These are phyloP conservation scores for Eristalis intricaria DNA, from an alignment of 2,888 invertebrate genomes.

Conservation along the genomic window DNA sequence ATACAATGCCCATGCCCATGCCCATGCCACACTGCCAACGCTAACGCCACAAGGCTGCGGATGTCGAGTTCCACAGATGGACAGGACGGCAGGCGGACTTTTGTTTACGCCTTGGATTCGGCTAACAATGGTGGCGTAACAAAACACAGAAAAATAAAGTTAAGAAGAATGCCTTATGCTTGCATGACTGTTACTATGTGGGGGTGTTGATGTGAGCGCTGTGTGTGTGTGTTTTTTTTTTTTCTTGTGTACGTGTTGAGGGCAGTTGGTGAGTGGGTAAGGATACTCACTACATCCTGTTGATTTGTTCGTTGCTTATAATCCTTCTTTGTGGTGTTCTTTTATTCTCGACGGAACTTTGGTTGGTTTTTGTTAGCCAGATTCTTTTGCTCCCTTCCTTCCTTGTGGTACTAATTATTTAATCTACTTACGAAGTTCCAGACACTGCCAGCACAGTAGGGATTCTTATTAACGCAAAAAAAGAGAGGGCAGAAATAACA, in stretches of 20 bases:
- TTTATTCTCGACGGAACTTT: conserved; percentile 34
- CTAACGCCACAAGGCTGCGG: conserved; percentile 35
- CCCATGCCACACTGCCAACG: not conserved
- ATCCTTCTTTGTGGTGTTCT: conserved; percentile 40
- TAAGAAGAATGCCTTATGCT: conserved; percentile 2
- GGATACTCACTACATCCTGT: conserved; percentile 40
- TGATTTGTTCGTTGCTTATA: conserved; percentile 31
- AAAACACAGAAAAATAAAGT: conserved; percentile 30
- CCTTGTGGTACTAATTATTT: conserved; percentile 58
- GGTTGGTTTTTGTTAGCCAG: conserved; percentile 28
- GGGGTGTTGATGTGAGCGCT: not conserved
- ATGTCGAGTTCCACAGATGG: conserved; percentile 36
- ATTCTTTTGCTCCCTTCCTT: conserved; percentile 23
- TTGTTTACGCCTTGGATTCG: conserved; percentile 50
- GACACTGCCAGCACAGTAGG: conserved; percentile 39
- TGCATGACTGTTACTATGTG: not conserved
- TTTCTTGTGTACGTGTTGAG: not conserved
- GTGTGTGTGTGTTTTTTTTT: too few species aligned
- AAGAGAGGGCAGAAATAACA: not conserved
- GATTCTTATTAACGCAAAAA: not conserved
- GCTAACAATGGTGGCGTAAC: conserved; percentile 42
- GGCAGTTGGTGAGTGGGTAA: not conserved
- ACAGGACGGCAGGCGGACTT: conserved; percentile 23
- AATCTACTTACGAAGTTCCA: conserved; percentile 61
- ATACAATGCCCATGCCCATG: not conserved